Evolutionary conservation across 35 echinoderm and acorn worm species (phyloP).

Genomic region (Nesometra sesokonis): DNA sequence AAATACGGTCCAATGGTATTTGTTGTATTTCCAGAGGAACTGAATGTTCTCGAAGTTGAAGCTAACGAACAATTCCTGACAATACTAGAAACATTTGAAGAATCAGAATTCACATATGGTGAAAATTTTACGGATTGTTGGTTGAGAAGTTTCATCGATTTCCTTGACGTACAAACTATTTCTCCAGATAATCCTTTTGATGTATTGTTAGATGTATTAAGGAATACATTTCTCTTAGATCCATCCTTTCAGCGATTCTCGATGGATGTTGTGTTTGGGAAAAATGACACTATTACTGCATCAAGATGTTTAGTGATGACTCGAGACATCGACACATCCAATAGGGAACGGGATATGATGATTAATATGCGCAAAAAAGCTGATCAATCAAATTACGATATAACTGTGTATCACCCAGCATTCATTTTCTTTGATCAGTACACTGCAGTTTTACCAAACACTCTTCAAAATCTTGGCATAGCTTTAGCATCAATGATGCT

Average conservation of each 20-base stretch:
- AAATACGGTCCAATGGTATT: conserved; percentile 30
- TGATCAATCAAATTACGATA: conserved; percentile 1
- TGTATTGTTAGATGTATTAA: background rate
- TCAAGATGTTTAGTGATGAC: conserved; percentile 26
- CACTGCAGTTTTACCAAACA: conserved; percentile 37
- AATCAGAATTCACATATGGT: conserved; percentile 12
- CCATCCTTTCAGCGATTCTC: conserved; percentile 11
- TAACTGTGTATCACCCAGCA: conserved; percentile 12
- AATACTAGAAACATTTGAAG: conserved; percentile 28
- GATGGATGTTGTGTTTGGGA: conserved; percentile 18
- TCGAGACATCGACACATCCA: conserved; percentile 3
- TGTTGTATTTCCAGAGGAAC: conserved; percentile 21
- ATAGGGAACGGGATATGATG: conserved; percentile 26
- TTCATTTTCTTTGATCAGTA: conserved; percentile 53
- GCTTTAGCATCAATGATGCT: conserved; percentile 45
- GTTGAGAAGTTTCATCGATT: background rate
- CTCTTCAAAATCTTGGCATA: conserved; percentile 45
- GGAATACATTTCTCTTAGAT: conserved; percentile 23
- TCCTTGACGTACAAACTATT: background rate
- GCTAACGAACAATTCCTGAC: conserved; percentile 32
- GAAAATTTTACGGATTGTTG: conserved; percentile 1
- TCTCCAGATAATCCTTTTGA: background rate
- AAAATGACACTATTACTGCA: conserved; percentile 4
- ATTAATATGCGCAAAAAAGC: background rate
- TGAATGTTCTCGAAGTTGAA: conserved; percentile 21